Conservation (phyloP, 2,888 invertebrate species). For the Prosapia bicincta region DNA sequence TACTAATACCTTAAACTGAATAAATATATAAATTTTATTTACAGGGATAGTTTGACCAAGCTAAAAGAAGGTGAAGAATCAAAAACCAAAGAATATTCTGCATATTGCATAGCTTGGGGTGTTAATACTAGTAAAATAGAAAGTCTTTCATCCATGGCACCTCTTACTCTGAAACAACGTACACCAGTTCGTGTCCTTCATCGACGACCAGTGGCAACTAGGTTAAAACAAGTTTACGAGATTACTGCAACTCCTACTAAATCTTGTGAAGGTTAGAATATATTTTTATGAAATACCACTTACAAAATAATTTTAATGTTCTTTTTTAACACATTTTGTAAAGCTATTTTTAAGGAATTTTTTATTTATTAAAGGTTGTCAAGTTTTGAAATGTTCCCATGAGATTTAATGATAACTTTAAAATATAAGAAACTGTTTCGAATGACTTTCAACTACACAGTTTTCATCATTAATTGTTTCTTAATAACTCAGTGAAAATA, state of each 20-base stretch:
- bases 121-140: slow-evolving; percentile 17
- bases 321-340: no score
- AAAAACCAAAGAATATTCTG: slow-evolving; percentile 84
- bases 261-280: not conserved
- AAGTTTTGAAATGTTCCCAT: no score
- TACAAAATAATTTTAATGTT: no score
- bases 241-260: slow-evolving; percentile 43
- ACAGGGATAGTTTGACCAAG: slow-evolving; percentile 60
- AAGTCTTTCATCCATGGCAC: slow-evolving; percentile 30
- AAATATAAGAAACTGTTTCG: no score
- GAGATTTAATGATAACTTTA: no score
- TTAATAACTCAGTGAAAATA: no score
- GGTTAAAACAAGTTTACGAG: slow-evolving; percentile 63
- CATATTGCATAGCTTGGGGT: slow-evolving; percentile 56
- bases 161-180: slow-evolving; percentile 67
- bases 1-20: no score
- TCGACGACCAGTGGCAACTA: slow-evolving; percentile 67
- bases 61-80: slow-evolving; percentile 84
- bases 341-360: no score
- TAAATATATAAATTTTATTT: slow-evolving; percentile 33
- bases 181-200: slow-evolving; percentile 92
- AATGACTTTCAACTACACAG: no score
- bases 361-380: no score
- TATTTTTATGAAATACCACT: no score
- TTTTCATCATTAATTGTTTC: no score